Conservation (phyloP, 1,140 invertebrate species). For the Dermatophagoides farinae region DNA sequence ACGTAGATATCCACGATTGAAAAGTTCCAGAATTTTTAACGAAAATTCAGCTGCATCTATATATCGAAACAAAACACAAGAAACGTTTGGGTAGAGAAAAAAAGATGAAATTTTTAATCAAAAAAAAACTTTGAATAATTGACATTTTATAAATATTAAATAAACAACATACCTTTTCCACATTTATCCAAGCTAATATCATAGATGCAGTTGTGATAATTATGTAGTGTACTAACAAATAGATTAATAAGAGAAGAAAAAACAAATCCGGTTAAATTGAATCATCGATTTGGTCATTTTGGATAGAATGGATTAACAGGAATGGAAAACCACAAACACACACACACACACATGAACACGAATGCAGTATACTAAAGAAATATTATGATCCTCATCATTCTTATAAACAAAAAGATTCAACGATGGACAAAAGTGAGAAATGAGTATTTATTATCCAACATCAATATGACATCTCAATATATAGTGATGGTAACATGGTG, state of each 20-base stretch:
- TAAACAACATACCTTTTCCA: neutral
- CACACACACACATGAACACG: no score
- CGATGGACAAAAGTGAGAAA: no score
- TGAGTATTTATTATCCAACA: no score
- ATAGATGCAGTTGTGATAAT: conserved; percentile 6
- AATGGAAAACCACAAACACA: no score
- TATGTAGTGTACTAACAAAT: neutral
- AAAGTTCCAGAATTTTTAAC: conserved; percentile 4
- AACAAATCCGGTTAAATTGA: no score
- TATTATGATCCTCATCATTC: no score
- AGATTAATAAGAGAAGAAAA: neutral
- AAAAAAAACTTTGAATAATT: neutral
- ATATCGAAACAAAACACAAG: neutral
- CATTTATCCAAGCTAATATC: conserved; percentile 1
- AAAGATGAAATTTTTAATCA: neutral
- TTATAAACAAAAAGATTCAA: no score
- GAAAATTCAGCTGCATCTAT: conserved; percentile 4
- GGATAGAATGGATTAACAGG: no score
- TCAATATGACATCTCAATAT: no score
- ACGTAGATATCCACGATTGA: conserved; percentile 2
- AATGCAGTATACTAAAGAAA: no score
- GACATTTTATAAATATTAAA: neutral
- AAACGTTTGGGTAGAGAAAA: neutral
- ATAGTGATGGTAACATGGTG: no score
- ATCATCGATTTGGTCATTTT: no score